phyloP scores from a whole-genome alignment of 2,888 invertebrate species.

The Phaonia tiefii region DNA sequence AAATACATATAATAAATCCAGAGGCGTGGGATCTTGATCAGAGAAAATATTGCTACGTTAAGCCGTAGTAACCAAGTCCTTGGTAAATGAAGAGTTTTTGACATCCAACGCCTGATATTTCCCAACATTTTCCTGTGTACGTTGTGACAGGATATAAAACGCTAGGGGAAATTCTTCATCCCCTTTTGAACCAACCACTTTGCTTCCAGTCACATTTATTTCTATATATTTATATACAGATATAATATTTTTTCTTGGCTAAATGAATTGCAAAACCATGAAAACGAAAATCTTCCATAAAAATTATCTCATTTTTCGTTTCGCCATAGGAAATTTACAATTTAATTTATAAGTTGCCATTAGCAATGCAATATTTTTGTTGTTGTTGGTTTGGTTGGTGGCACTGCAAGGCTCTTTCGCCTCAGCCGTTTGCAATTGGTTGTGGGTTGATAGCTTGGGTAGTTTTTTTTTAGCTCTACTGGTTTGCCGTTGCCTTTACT shows the following conservation, averaged over 20 bases:
- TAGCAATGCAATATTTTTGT: conserved; percentile 53
- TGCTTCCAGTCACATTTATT: too few relatives aligned
- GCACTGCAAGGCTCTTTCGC: conserved; percentile 10
- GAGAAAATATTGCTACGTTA: neutral
- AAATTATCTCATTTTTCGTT: conserved; percentile 46
- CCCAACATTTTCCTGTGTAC: too few relatives aligned
- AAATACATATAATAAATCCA: conserved; percentile 24
- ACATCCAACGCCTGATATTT: too few relatives aligned
- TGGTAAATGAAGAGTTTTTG: too few relatives aligned
- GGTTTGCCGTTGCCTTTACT: too few relatives aligned
- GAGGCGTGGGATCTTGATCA: conserved; percentile 21
- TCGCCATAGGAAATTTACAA: conserved; percentile 39
- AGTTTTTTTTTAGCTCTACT: neutral
- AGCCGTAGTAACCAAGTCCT: conserved; percentile 8
- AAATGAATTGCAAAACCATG: conserved; percentile 11
- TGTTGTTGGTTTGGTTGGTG: neutral
- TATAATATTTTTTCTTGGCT: neutral
- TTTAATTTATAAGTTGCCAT: conserved; percentile 63
- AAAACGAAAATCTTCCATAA: conserved; percentile 24
- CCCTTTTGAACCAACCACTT: conserved; percentile 6
- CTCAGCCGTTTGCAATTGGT: conserved; percentile 3
- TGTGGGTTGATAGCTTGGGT: conserved; percentile 1
- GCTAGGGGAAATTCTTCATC: neutral
- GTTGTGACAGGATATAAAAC: neutral
- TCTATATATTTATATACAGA: neutral